phyloP scores from a whole-genome alignment of 2,888 invertebrate genomes.

The Serripes groenlandicus region DNA sequence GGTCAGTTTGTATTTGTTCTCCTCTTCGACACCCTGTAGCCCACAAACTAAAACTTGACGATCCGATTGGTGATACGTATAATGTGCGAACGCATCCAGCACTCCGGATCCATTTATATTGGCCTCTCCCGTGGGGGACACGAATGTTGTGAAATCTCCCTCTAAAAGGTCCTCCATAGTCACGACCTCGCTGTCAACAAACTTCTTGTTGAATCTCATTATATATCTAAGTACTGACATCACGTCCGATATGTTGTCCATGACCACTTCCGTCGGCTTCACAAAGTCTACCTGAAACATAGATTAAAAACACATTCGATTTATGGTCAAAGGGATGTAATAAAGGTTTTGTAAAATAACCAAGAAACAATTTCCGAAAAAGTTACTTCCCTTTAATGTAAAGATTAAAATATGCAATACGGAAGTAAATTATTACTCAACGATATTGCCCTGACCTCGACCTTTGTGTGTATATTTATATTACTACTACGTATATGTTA shows the following conservation, averaged over 20 bases:
- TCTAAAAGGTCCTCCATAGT: conserved; percentile 60
- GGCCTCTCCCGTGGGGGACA: conserved; percentile 32
- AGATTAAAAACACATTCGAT: too few species aligned
- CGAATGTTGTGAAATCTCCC: conserved; percentile 58
- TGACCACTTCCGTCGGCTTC: conserved; percentile 50
- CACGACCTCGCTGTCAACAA: conserved; percentile 58
- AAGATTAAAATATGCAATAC: too few species aligned
- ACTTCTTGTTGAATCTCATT: conserved; percentile 57
- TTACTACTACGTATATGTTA: too few species aligned
- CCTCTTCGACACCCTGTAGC: conserved; percentile 53
- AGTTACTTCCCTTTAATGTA: too few species aligned
- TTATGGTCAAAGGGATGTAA: too few species aligned
- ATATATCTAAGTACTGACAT: conserved; percentile 53
- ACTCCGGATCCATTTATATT: conserved; percentile 35
- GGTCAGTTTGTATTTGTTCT: conserved; percentile 45
- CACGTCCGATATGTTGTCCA: conserved; percentile 64
- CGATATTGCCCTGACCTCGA: too few species aligned
- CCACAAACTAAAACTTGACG: conserved; percentile 48
- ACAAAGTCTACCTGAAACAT: conserved; percentile 47
- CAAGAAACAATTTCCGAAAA: too few species aligned
- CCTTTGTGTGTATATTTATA: too few species aligned
- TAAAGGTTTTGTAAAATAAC: too few species aligned
- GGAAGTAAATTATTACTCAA: too few species aligned
- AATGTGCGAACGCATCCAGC: conserved; percentile 57
- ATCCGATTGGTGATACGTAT: conserved; percentile 41